Conservation (phyloP, 2,797 vertebrate genomes). For the Natrix natrix region DNA sequence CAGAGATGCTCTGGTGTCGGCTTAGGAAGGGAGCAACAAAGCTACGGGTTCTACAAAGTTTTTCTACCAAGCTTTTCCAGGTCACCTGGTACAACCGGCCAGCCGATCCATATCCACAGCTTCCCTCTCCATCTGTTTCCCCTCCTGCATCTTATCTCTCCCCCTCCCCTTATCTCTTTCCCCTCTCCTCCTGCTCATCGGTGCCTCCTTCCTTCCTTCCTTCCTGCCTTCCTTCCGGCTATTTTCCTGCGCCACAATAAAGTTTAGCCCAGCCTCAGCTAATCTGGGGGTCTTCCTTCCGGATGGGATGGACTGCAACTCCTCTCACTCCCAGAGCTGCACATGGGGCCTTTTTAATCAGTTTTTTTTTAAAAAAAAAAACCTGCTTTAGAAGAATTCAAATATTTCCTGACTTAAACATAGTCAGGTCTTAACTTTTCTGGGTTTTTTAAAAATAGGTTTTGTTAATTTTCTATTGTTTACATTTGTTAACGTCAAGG, state of each 20-base stretch:
- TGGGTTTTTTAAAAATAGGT: not conserved
- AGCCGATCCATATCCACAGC: not conserved
- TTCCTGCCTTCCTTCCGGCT: not conserved
- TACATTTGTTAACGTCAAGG: too few relatives aligned
- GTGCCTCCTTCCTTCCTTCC: not conserved
- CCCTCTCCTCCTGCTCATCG: not conserved
- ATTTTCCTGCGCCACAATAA: not conserved
- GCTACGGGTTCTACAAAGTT: not conserved
- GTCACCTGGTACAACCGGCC: not conserved
- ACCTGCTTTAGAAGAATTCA: not conserved
- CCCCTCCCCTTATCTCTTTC: not conserved
- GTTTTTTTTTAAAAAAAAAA: not conserved
- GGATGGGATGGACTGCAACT: not conserved
- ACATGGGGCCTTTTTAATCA: not conserved
- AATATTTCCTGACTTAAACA: not conserved
- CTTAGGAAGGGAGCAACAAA: not conserved
- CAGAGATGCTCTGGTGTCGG: not conserved
- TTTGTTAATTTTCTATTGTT: too few relatives aligned
- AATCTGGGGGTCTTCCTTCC: not conserved
- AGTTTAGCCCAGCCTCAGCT: not conserved
- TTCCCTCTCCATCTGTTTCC: conserved; percentile 17
- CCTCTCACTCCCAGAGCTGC: not conserved
- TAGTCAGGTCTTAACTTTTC: not conserved
- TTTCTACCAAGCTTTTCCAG: not conserved
- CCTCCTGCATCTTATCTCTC: not conserved